These are phyloP conservation scores for Phenacoccus solenopsis DNA, from an alignment of 1,140 invertebrate species.

Conservation along the genomic window DNA sequence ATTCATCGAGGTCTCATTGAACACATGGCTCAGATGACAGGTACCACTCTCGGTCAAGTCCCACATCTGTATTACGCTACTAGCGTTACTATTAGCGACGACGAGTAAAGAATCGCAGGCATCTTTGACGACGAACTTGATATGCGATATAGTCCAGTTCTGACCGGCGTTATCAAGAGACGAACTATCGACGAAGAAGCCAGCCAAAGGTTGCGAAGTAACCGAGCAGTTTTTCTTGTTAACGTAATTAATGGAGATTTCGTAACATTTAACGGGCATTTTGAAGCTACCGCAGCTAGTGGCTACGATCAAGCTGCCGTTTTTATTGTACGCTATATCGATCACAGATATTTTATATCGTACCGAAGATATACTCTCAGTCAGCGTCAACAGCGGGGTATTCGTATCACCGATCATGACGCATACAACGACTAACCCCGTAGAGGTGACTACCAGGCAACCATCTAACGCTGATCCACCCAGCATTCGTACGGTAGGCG, in stretches of 20 bases:
- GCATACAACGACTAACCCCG: conserved; percentile 64
- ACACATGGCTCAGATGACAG: neutral
- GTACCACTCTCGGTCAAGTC: conserved; percentile 56
- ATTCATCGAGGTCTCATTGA: neutral
- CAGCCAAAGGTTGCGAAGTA: conserved; percentile 58
- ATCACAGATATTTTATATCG: conserved; percentile 60
- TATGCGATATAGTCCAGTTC: conserved; percentile 22
- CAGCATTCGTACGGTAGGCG: conserved; percentile 71
- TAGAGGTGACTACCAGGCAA: conserved; percentile 64
- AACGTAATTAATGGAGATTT: conserved; percentile 43
- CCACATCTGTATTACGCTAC: conserved; percentile 71
- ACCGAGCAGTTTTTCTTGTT: conserved; percentile 43
- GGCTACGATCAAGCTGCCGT: conserved; percentile 67
- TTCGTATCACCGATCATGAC: conserved; percentile 36
- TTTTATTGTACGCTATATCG: conserved; percentile 60
- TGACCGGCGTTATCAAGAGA: neutral
- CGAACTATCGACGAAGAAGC: conserved; percentile 47
- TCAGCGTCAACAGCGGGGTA: conserved; percentile 36
- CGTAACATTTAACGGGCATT: conserved; percentile 24
- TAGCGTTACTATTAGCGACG: conserved; percentile 45
- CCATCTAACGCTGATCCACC: conserved; percentile 71
- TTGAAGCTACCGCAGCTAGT: conserved; percentile 50
- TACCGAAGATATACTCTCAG: conserved; percentile 56
- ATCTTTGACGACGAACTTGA: conserved; percentile 69
- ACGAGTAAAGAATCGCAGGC: conserved; percentile 69